phyloP scores from a whole-genome alignment of 2,113 vertebrate species.

The Cephalopholis sonnerati region DNA sequence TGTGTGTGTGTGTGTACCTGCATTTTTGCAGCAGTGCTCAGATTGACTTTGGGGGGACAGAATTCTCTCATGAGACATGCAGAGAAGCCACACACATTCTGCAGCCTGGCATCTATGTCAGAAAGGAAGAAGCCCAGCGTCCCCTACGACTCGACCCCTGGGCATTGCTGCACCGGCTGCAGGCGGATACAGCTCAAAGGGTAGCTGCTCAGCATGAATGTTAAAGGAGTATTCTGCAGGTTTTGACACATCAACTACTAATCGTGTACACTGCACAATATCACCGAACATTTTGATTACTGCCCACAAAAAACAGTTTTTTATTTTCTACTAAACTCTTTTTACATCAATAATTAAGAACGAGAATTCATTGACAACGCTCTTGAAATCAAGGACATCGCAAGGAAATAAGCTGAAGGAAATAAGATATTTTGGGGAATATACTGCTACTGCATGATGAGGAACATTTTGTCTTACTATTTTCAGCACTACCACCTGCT shows the following conservation, averaged over 20 bases:
- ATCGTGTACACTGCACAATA: too few relatives aligned
- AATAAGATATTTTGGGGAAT: too few relatives aligned
- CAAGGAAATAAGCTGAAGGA: too few relatives aligned
- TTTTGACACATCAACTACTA: background rate
- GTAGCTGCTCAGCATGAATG: constrained; percentile 78
- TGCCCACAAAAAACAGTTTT: too few relatives aligned
- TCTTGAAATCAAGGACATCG: too few relatives aligned
- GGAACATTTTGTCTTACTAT: too few relatives aligned
- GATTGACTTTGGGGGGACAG: constrained; percentile 78
- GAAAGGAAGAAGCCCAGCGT: constrained; percentile 86
- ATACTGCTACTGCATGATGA: too few relatives aligned
- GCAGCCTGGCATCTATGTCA: constrained; percentile 82
- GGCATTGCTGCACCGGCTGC: constrained; percentile 88
- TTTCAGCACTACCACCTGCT: too few relatives aligned
- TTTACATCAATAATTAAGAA: too few relatives aligned
- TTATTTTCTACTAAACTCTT: too few relatives aligned
- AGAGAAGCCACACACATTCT: constrained; percentile 89
- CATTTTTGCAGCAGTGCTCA: constrained; percentile 67
- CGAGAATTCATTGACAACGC: too few relatives aligned
- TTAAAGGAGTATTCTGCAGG: constrained; percentile 31
- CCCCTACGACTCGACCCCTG: constrained; percentile 83
- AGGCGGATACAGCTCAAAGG: constrained; percentile 92
- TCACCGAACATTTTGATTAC: too few relatives aligned
- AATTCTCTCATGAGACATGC: constrained; percentile 86
- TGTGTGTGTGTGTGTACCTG: constrained; percentile 67